These are phyloP conservation scores for Alloscopus bannaensis DNA, from an alignment of 2,888 invertebrate genomes.

Conservation along the genomic window DNA sequence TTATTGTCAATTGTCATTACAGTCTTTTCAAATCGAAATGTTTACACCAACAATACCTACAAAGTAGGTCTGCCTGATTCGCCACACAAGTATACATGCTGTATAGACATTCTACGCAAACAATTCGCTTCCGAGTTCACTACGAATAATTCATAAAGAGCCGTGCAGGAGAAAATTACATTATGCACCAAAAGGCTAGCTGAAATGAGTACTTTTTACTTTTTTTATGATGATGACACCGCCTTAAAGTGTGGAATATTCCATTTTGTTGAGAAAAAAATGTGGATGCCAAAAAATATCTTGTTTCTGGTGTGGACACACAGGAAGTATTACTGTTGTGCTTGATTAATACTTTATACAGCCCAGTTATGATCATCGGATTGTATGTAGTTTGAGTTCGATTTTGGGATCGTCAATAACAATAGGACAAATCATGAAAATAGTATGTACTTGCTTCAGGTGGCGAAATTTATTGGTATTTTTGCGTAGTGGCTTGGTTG, in stretches of 20 bases:
- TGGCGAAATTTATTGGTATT: conserved; percentile 10
- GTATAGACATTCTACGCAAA: not conserved
- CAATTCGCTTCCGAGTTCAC: not conserved
- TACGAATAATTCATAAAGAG: conserved; percentile 15
- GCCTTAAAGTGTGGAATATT: conserved; percentile 4
- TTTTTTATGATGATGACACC: conserved; percentile 12
- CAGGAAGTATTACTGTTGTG: conserved; percentile 5
- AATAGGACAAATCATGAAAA: not conserved
- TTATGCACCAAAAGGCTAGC: no score
- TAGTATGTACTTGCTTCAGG: conserved; percentile 6
- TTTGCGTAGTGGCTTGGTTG: not conserved
- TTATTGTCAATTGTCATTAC: no score
- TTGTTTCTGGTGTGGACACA: not conserved
- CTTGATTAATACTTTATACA: conserved; percentile 1
- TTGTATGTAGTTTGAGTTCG: not conserved
- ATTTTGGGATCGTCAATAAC: conserved; percentile 16
- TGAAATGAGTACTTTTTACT: no score
- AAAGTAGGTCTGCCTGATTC: conserved; percentile 43
- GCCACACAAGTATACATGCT: not conserved
- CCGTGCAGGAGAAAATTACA: no score
- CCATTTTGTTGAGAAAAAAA: not conserved
- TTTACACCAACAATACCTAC: no score
- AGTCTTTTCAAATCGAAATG: conserved; percentile 8
- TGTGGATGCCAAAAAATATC: not conserved
- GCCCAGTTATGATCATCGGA: no score